Base-by-base conservation (phyloP, 2,113 vertebrate genomes). In the Cryptotis parvus region DNA sequence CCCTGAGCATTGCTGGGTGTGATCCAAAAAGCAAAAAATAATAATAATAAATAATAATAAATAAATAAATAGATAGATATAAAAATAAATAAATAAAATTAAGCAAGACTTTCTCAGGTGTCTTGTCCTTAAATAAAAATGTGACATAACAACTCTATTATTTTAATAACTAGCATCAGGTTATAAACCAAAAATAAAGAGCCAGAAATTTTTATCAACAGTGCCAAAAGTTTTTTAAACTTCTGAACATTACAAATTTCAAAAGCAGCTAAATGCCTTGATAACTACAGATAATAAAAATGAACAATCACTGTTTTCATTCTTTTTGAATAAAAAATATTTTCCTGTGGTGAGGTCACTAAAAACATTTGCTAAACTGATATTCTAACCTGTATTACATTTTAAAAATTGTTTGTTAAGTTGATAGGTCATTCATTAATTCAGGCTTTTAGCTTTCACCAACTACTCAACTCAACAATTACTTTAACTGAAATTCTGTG, bases 321-420 rank as follows among this genome's bases (percentile, higher is more conserved):
- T 79, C 26, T 79, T 16, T 87, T 85, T 35, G 33, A 87, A 68
- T 27, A 49, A 49, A 49, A 49, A 49, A 49, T 49, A 49, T 10
- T 82, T 15, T 5, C 29, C 4, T 66, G 0, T 35, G 43, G 22
- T n/a, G 3, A 89, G 27, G 22, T 7, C 35, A 85, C 52, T 65
- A 52, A 89, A 86, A 86, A 65, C 31, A 1, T 74, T 82, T 69
- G 75, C 27, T 49, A 68, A 73, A 45, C n/a, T n/a, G 6, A 2
- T 72, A 84, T 94, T 33, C 27, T 84, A 74, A 76, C 0, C n/a
- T 0, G 0, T 70, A 80, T 66, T 61, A 81, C 65, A 5, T 70
- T 35, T 68, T 74, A 22, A 94, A 81, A 93, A 87, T 41, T 79
- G 5, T 73, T 90, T 94, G 68, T 66, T 80, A 39, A 55, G 79